phyloP scores from a whole-genome alignment of 2,888 invertebrate species.

The Spicauda simplicius region DNA sequence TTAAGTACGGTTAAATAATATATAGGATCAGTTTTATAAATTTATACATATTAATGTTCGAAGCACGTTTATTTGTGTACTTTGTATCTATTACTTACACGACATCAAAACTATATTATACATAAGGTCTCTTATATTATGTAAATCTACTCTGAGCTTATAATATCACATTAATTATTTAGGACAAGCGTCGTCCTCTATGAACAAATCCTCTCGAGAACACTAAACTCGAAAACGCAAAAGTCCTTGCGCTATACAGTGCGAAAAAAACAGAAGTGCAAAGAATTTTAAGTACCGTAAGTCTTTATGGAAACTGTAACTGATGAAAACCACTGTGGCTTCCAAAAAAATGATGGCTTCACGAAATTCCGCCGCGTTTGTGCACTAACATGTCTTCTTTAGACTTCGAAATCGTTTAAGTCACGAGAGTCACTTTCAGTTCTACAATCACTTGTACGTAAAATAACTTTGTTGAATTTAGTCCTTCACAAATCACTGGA shows the following conservation, averaged over 20 bases:
- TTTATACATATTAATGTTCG: constrained; percentile 17
- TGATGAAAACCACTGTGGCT: constrained; percentile 15
- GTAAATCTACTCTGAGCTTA: constrained; percentile 67
- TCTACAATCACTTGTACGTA: constrained; percentile 24
- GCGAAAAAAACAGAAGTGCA: constrained; percentile 39
- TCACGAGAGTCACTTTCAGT: constrained; percentile 44
- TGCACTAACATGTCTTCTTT: constrained; percentile 45
- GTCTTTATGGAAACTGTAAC: constrained; percentile 12
- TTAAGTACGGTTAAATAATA: constrained; percentile 23
- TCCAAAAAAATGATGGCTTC: constrained; percentile 18
- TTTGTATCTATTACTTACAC: constrained; percentile 59
- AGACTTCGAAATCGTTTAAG: constrained; percentile 33
- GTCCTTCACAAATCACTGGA: constrained; percentile 43
- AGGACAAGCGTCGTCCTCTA: constrained; percentile 60
- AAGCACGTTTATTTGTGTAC: constrained; percentile 29
- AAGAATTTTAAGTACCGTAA: constrained; percentile 43
- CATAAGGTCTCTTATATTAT: constrained; percentile 57
- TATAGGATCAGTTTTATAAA: constrained; percentile 24
- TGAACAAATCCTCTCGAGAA: constrained; percentile 37
- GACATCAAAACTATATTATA: constrained; percentile 73
- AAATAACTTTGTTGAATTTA: constrained; percentile 20
- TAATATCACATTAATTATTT: constrained; percentile 78
- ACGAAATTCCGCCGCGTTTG: constrained; percentile 26
- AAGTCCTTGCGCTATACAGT: constrained; percentile 24
- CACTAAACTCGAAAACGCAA: constrained; percentile 16